Evolutionary conservation across 2,113 vertebrate genomes (phyloP), one percentile per base, ranked within the genome.

Genomic region (Cairina moschata): DNA sequence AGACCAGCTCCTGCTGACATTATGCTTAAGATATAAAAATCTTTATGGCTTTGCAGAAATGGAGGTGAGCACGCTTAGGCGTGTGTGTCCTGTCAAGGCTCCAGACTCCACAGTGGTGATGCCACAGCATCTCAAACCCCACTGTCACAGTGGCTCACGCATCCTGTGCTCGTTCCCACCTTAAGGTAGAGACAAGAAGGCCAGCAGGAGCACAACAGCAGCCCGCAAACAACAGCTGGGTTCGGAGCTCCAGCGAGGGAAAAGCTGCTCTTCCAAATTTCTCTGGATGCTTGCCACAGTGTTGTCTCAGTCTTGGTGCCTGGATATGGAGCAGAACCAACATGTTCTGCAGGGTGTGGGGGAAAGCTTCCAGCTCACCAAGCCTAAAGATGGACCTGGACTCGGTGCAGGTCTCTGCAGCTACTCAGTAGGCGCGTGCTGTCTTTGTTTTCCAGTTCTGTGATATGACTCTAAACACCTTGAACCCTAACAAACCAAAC

Each of bases 31-130:
- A 77, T 31, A 46, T 22, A 52, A 82, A 77, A 25, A 31, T 40
- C 40, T 78, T 25, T 28, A 25, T 5, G 11, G 31, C 17, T 81
- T 81, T 85, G 22, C 46, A 86, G 76, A 77, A 88, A 67, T 3
- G 17, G 38, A 85, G 31, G 11, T 17, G 28, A 73, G 40, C 29
- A 50, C 21, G 21, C 42, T 65, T 38, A 0, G 0, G 3, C 1
- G 0, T 50, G 18, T 21, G 31, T 67, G 20, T 67, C 2, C 0
- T 15, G 34, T 31, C 34, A 72, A 0, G 0, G 65, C 46, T 72
- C 46, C 59, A 73, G 58, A 31, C 17, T 63, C 40, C 28, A 13
- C 5, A 56, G 31, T 25, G 25, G 46, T 29, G 63, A 76, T 8
- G 7, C 29, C 65, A 46, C 18, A 62, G 23, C 23, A 67, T 26